A percentile compares a stretch with the other conserved stretches of the same genome.
Conservation (phyloP, 2,113 vertebrate genomes). For the Euleptes europaea region DNA sequence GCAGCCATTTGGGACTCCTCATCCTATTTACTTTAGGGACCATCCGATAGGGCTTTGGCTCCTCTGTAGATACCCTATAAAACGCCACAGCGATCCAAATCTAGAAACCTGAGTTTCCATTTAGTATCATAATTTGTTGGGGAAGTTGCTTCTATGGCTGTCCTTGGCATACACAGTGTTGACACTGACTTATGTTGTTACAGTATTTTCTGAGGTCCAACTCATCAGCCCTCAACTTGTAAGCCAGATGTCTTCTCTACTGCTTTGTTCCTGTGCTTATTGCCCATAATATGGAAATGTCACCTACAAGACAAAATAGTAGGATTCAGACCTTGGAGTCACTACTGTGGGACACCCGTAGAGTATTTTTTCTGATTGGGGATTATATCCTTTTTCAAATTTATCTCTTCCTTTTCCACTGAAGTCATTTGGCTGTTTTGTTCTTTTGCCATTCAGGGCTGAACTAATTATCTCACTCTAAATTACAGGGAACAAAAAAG, state of each 20-base stretch:
- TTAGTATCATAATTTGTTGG: neutral
- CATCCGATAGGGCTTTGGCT: neutral
- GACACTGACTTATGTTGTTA: neutral
- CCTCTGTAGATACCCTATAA: neutral
- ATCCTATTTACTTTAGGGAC: neutral
- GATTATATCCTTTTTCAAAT: neutral
- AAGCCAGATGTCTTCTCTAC: neutral
- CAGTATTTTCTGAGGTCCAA: neutral
- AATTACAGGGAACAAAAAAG: slow-evolving; percentile 90
- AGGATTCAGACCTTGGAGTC: neutral
- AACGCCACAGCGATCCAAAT: neutral
- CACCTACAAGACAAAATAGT: neutral
- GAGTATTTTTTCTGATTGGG: neutral
- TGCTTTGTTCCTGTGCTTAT: neutral
- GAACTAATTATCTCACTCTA: neutral
- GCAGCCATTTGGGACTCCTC: neutral
- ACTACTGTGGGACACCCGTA: neutral
- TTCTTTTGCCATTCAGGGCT: neutral
- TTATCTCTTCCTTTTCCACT: neutral
- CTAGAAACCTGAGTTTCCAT: neutral
- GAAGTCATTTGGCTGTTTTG: neutral
- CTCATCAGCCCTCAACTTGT: neutral
- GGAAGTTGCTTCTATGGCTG: too few species aligned
- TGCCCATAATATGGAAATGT: neutral
- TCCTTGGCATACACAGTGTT: neutral